Conservation (phyloP, 2,797 vertebrate species). For the Poeciliopsis infans region DNA sequence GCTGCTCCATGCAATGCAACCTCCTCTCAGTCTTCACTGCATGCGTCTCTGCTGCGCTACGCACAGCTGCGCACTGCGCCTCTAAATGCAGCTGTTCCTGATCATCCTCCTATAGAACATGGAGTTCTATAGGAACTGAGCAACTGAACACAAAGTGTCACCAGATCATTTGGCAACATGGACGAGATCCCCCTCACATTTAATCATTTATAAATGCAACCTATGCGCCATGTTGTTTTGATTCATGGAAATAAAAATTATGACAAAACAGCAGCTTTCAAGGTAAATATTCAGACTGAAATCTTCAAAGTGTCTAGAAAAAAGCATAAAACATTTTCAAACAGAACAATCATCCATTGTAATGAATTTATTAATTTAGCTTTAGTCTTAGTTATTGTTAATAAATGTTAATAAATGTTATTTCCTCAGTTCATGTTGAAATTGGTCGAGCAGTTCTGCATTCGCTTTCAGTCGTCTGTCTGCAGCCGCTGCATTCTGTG, state of each 20-base stretch:
- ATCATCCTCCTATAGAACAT: too few species aligned
- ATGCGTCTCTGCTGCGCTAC: too few species aligned
- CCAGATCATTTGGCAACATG: too few species aligned
- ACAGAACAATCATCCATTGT: neutral
- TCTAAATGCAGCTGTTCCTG: too few species aligned
- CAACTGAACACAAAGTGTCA: too few species aligned
- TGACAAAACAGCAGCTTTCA: neutral
- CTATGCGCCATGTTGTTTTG: neutral
- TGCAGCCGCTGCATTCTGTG: conserved; percentile 47
- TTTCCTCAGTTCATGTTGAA: conserved; percentile 25
- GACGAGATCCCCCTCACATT: too few species aligned
- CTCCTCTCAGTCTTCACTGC: too few species aligned
- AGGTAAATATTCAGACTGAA: neutral
- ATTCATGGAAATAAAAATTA: neutral
- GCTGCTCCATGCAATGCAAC: too few species aligned
- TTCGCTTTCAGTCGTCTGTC: conserved; percentile 57
- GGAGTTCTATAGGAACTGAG: too few species aligned
- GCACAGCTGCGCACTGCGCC: too few species aligned
- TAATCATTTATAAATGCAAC: too few species aligned
- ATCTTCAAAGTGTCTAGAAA: neutral
- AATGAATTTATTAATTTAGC: neutral
- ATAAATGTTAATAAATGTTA: conserved; percentile 44
- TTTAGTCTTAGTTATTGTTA: conserved; percentile 29
- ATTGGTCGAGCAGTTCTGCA: conserved; percentile 39
- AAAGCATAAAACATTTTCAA: neutral